Percentiles rank a stretch among this genome's conserved stretches.
These are phyloP conservation scores for Polyergus mexicanus DNA, from an alignment of 1,140 invertebrate species.

Conservation along the genomic window DNA sequence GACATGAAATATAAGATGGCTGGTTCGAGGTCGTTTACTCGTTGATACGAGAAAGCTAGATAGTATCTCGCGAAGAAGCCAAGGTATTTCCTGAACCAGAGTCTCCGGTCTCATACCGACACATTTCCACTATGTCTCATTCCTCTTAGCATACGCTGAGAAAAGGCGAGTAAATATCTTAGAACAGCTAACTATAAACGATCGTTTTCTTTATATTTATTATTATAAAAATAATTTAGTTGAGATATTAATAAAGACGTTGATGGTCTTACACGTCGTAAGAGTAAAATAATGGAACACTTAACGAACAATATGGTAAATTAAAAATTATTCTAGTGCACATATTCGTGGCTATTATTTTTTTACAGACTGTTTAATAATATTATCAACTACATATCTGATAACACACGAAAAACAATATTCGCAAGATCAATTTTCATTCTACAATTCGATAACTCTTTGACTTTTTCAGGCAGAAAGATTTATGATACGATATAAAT, in stretches of 20 bases:
- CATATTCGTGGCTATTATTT: not conserved
- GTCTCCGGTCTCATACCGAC: constrained; percentile 17
- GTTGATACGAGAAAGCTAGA: constrained; percentile 82
- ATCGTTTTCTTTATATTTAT: not conserved
- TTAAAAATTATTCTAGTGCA: not conserved
- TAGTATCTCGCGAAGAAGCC: constrained; percentile 76
- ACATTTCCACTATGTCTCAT: not conserved
- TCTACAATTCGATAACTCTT: constrained; percentile 21
- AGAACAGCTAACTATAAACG: constrained; percentile 1
- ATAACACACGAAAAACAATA: not conserved
- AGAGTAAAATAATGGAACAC: not conserved
- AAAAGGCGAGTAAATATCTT: constrained; percentile 12
- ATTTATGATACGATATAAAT: constrained; percentile 36
- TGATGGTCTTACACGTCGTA: not conserved
- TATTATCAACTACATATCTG: not conserved
- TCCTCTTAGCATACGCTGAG: not conserved
- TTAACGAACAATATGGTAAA: constrained; percentile 2
- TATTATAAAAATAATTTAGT: not conserved
- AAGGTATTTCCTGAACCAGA: constrained; percentile 70
- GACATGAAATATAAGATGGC: constrained; percentile 78
- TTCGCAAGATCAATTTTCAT: constrained; percentile 21
- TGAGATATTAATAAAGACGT: not conserved
- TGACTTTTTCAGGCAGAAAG: constrained; percentile 2
- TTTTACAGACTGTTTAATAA: not conserved
- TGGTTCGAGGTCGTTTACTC: constrained; percentile 79